phyloP scores from a whole-genome alignment of 2,888 invertebrate species.

The Antheraea yamamai region DNA sequence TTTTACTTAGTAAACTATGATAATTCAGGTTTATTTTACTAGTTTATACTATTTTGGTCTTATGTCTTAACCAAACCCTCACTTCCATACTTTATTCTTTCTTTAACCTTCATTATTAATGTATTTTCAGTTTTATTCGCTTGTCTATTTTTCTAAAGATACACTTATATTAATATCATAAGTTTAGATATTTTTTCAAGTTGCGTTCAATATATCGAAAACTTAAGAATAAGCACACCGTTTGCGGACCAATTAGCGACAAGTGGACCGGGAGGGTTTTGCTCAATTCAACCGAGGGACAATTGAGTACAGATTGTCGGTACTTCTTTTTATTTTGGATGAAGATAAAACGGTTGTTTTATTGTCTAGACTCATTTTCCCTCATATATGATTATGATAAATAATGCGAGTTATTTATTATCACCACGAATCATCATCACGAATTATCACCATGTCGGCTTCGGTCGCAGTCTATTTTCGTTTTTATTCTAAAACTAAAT shows the following conservation, averaged over 20 bases:
- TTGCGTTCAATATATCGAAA: not conserved
- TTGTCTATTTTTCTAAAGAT: not conserved
- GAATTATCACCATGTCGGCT: not conserved
- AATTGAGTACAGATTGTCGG: conserved; percentile 51
- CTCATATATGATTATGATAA: not conserved
- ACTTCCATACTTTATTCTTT: too few relatives aligned
- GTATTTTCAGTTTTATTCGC: not conserved
- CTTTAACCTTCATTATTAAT: not conserved
- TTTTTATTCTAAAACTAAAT: not conserved
- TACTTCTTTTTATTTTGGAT: conserved; percentile 14
- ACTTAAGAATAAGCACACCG: conserved; percentile 23
- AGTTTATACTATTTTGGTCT: too few relatives aligned
- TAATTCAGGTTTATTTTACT: too few relatives aligned
- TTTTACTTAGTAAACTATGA: too few relatives aligned
- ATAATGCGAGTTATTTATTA: too few relatives aligned
- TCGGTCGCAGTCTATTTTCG: not conserved
- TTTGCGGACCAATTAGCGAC: conserved; percentile 52
- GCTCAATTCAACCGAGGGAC: conserved; percentile 26
- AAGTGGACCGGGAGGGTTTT: conserved; percentile 48
- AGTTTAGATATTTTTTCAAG: not conserved
- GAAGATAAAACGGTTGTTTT: conserved; percentile 3
- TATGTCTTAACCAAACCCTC: too few relatives aligned
- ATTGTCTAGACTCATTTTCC: not conserved
- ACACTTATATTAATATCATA: not conserved
- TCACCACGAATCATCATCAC: too few relatives aligned